Percentiles rank a stretch among this genome's conserved stretches.
These are phyloP conservation scores for Sander vitreus DNA, from an alignment of 2,113 vertebrate species.

Conservation along the genomic window DNA sequence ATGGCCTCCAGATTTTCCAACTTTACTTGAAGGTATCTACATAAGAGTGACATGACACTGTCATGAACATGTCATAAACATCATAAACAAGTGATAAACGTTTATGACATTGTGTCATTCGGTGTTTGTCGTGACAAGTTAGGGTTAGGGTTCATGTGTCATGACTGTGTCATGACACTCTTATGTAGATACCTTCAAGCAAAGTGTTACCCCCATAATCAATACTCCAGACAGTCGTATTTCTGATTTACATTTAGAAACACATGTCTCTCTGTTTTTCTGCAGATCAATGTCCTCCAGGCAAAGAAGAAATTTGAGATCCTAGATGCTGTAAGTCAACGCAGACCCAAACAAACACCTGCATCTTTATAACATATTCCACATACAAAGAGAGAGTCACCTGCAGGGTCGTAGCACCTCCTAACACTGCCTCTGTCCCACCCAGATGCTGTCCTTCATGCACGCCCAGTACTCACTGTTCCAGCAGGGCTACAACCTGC, in stretches of 20 bases:
- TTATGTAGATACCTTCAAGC: too few species aligned
- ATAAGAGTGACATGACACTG: too few species aligned
- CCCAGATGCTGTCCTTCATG: conserved; percentile 99
- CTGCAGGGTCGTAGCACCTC: background rate
- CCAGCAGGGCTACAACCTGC: conserved; percentile 95
- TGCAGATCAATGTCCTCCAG: conserved; percentile 96
- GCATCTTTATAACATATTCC: background rate
- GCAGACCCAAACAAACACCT: background rate
- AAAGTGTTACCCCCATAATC: background rate
- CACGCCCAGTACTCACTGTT: conserved; percentile 96
- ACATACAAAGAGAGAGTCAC: background rate
- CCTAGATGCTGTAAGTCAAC: conserved; percentile 91
- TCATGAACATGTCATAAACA: too few species aligned
- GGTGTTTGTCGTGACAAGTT: too few species aligned
- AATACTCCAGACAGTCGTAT: background rate
- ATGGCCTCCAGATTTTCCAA: too few species aligned
- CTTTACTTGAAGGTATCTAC: too few species aligned
- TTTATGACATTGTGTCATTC: too few species aligned
- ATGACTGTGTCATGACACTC: too few species aligned
- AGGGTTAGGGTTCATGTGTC: too few species aligned
- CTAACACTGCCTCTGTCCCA: background rate
- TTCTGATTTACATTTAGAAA: conserved; percentile 1
- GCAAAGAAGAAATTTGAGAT: conserved; percentile 99
- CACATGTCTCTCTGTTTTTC: background rate
- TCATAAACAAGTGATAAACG: too few species aligned